phyloP scores from a whole-genome alignment of 1,140 invertebrate species.

The Plectus sambesii region DNA sequence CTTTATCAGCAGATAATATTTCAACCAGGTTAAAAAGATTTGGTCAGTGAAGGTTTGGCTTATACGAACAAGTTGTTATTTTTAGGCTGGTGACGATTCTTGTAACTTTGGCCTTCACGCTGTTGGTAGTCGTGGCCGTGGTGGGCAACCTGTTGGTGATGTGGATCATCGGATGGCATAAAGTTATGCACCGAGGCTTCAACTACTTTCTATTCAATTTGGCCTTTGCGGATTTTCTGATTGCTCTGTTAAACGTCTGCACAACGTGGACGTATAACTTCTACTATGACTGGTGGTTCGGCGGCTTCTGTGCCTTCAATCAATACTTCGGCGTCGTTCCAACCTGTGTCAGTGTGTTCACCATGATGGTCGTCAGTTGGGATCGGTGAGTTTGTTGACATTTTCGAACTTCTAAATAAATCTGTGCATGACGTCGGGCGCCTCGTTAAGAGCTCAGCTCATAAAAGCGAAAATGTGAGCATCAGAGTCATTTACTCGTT shows the following conservation, averaged over 20 bases:
- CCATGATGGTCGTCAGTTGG: constrained; percentile 81
- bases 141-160: constrained; percentile 26
- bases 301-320: constrained; percentile 70
- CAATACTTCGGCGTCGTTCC: constrained; percentile 78
- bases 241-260: constrained; percentile 49
- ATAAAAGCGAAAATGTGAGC: too few species aligned
- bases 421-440: too few species aligned
- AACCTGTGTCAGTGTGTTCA: constrained; percentile 77
- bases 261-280: constrained; percentile 29
- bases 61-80: too few species aligned
- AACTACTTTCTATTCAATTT: constrained; percentile 53
- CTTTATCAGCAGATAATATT: too few species aligned
- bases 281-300: constrained; percentile 67
- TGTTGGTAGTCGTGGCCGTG: constrained; percentile 18
- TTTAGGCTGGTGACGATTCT: constrained; percentile 18
- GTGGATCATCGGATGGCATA: constrained; percentile 28
- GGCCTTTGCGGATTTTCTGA: constrained; percentile 51
- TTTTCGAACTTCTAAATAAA: too few species aligned
- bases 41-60: too few species aligned
- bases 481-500: too few species aligned
- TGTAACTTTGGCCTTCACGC: constrained; percentile 16
- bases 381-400: constrained; percentile 92
- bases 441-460: too few species aligned
- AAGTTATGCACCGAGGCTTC: constrained; percentile 25
- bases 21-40: too few species aligned